A percentile compares a stretch with the other conserved stretches of the same genome.
phyloP scores from a whole-genome alignment of 2,113 vertebrate species.

The Leucoraja erinaceus region DNA sequence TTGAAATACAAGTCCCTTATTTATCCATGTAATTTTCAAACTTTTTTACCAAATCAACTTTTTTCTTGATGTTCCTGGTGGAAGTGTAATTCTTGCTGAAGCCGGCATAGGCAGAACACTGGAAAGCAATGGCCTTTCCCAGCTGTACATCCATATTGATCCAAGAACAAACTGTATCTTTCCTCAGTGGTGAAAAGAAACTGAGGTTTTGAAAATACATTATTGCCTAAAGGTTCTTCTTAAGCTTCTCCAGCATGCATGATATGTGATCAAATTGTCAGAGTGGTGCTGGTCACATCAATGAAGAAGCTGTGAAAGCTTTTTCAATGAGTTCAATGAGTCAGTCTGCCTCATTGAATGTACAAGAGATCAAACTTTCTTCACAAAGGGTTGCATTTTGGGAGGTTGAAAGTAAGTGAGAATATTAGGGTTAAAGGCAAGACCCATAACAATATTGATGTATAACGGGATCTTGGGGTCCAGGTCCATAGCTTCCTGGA shows the following conservation, averaged over 20 bases:
- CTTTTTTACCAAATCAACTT: neutral
- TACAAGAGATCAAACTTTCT: neutral
- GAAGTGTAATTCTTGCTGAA: neutral
- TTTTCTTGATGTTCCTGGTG: no score
- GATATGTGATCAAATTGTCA: neutral
- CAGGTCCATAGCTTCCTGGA: no score
- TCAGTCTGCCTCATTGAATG: neutral
- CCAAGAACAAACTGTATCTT: neutral
- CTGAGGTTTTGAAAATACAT: neutral
- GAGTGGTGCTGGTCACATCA: neutral
- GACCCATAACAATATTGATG: no score
- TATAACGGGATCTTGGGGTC: no score
- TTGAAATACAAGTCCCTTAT: neutral
- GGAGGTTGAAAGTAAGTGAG: no score
- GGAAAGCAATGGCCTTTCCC: neutral
- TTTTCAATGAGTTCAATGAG: no score
- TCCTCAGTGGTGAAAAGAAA: neutral
- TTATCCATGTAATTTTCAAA: neutral
- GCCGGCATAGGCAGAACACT: no score
- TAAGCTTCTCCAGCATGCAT: neutral
- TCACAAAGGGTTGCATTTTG: no score
- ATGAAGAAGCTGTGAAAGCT: neutral
- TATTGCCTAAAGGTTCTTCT: neutral
- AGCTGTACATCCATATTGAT: neutral
- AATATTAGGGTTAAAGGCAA: no score